Evolutionary conservation across 1,140 invertebrate species (phyloP).

Genomic region (Chrysopa pallens): DNA sequence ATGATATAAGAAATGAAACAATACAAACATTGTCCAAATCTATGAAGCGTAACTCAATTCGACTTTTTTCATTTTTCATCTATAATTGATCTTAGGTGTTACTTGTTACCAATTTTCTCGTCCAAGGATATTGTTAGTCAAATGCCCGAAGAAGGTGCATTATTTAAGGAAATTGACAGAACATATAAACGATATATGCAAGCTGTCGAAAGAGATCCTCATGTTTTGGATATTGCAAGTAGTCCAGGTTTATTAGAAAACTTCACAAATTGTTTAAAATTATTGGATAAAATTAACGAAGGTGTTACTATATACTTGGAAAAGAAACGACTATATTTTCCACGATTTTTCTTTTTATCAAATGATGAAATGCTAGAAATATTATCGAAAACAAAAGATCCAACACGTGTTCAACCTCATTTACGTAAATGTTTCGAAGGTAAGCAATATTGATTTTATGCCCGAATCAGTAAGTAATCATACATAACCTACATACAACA

Average conservation of each 20-base stretch:
- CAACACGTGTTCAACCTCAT: constrained; percentile 71
- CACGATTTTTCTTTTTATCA: constrained; percentile 87
- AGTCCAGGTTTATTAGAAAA: constrained; percentile 53
- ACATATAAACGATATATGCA: constrained; percentile 70
- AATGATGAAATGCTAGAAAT: constrained; percentile 94
- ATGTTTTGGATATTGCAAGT: constrained; percentile 55
- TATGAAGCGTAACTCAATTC: no score
- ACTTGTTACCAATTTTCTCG: constrained; percentile 81
- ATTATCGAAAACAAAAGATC: constrained; percentile 82
- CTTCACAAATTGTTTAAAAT: constrained; percentile 47
- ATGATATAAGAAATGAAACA: no score
- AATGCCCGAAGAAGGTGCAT: constrained; percentile 75
- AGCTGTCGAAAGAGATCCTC: constrained; percentile 46
- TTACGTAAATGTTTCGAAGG: constrained; percentile 79
- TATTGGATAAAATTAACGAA: constrained; percentile 67
- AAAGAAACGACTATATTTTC: constrained; percentile 79
- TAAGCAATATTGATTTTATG: no score
- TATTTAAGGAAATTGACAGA: constrained; percentile 57
- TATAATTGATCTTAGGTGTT: constrained; percentile 16
- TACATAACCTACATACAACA: no score
- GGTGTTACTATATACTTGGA: constrained; percentile 83
- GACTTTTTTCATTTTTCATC: no score
- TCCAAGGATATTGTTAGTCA: constrained; percentile 85
- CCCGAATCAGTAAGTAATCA: no score
- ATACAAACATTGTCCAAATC: no score